These are phyloP conservation scores for Zoanthus sansibaricus DNA, from an alignment of 92 coral and sea anemone genomes.

Conservation along the genomic window DNA sequence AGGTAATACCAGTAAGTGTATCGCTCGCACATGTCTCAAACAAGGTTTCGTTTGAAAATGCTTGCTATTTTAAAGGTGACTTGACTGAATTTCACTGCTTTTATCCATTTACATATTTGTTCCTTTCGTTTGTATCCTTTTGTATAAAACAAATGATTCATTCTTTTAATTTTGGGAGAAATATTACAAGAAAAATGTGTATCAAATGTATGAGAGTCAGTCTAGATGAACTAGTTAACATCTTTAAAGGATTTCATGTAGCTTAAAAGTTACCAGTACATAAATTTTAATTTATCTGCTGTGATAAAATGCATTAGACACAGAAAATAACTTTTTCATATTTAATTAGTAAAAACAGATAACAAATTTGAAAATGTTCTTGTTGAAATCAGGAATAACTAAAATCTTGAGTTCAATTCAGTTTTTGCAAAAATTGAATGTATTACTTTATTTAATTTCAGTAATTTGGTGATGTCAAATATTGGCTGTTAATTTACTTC, in stretches of 20 bases:
- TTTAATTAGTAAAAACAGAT: too few relatives aligned
- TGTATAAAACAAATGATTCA: too few relatives aligned
- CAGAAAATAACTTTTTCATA: too few relatives aligned
- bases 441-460: slow-evolving; percentile 6
- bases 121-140: not conserved
- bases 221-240: not conserved
- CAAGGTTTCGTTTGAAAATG: not conserved
- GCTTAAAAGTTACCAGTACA: too few relatives aligned
- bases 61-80: not conserved
- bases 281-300: too few relatives aligned
- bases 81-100: not conserved
- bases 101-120: not conserved
- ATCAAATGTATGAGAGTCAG: too few relatives aligned
- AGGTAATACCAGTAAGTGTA: not conserved
- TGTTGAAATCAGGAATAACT: slow-evolving; percentile 1
- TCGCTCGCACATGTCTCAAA: not conserved
- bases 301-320: too few relatives aligned
- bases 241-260: too few relatives aligned
- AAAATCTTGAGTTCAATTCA: not conserved
- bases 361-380: not conserved
- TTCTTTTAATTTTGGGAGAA: too few relatives aligned
- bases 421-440: not conserved
- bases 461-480: not conserved
- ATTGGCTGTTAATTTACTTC: slow-evolving; percentile 23
- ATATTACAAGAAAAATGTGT: too few relatives aligned